Evolutionary conservation across 2,797 vertebrate species (phyloP), one percentile per base, ranked within the genome.

Genomic region (Chelmon rostratus): DNA sequence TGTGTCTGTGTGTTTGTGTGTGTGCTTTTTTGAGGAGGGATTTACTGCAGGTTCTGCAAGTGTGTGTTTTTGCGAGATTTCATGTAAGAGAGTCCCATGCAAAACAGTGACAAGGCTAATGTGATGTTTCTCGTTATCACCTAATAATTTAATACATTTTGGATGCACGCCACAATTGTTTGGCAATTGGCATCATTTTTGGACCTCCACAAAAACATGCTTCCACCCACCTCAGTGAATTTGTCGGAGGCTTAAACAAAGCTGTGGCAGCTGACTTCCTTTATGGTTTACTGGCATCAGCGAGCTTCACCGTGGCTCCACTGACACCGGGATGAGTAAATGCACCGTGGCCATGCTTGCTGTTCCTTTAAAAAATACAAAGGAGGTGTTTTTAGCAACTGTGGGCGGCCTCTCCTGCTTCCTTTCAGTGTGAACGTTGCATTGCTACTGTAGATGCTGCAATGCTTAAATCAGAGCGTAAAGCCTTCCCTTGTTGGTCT

Each of bases 361-460:
- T n/a, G 21, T 47, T 81, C 58, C 50, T 83, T 76, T 47, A 69
- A 73, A 68, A 40, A 37, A 76, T 69, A 74, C 62, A 82, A 64
- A 82, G 76, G 64, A 69, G 54, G 66, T 70, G 52, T 76, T 91
- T 90, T 63, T 82, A 83, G 84, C 79, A 85, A 69, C 74, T 85
- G 83, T 82, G 73, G 84, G 84, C 5, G 73, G 76, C 61, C 64
- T 80, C 46, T 68, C 69, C 38, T 70, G 50, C 16, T 79, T 54
- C 42, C 66, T 73, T 57, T 46, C 52, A 61, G 42, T 35, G 76
- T 78, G 38, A 82, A 69, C 12, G 15, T 57, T 58, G 19, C 40
- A 50, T 38, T 25, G 12, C 46, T 25, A 33, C 63, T 52, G 64
- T 73, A 47, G 61, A 64, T 73, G 64, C 38, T 74, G 52, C 49